Base-by-base conservation (phyloP, 2,888 invertebrate species). In the Salticus scenicus region DNA sequence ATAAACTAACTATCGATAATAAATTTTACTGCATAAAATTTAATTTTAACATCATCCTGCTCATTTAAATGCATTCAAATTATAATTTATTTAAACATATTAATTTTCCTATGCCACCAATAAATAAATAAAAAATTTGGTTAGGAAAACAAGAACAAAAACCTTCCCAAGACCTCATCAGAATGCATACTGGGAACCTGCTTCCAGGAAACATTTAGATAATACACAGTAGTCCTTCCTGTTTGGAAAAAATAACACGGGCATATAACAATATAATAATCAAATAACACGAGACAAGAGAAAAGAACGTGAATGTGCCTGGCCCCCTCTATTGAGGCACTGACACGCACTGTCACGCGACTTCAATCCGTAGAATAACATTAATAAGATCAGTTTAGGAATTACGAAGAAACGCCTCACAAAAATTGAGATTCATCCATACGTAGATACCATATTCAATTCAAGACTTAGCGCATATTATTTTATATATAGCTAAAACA, bases 191-290 rank as follows among this genome's bases (percentile, higher is more conserved):
- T n/a, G 20, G 27, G 33, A 71, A 79, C 79, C 79, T 79, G 72
- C 27, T 79, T 79, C 79, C 71, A 79, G 72, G 79, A 79, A 79
- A 42, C 30, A 79, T 17, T n/a, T 14, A 10, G 17, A 47, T 63
- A 63, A 24, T 57, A 78, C 37, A 69, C 70, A 41, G 33, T 27
- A 28, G 30, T 41, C 31, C 63, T 79, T 79, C 79, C 64, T 64
- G 71, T 71, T 47, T 1, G 17, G 24, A 42, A 42, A 66, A 66
- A 33, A 71, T 78, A 78, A 78, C 41, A 69, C 17, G 57, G 33
- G 17, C 78, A 14, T 71, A 78, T 70, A 71, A 78, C 78, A 78
- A 71, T 78, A 70, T 78, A 71, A 37, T 47, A 72, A 79, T 79
- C 72, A 33, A 63, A 72, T 79, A 64, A 72, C 63, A 12, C 72